A percentile compares a stretch with the other conserved stretches of the same genome.
Evolutionary conservation across 1,140 invertebrate genomes (phyloP).

Genomic region (Tetragnatha versicolor): DNA sequence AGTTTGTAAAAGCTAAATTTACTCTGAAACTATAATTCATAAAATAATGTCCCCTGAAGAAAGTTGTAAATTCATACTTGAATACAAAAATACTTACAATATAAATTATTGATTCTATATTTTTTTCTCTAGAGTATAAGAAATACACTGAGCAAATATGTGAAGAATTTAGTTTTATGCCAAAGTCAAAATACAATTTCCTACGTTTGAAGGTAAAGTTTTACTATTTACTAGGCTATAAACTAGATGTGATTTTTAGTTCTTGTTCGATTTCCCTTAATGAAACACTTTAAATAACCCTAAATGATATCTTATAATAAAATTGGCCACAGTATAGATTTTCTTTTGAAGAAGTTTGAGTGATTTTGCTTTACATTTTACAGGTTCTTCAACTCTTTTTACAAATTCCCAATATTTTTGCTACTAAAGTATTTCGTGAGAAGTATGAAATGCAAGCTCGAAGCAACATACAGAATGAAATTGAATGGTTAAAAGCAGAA

Average conservation of each 20-base stretch:
- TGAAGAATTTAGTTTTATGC: conserved; percentile 69
- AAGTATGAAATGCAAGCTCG: conserved; percentile 71
- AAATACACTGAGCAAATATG: conserved; percentile 68
- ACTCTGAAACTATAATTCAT: no score
- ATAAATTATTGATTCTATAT: neutral
- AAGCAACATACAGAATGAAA: conserved; percentile 70
- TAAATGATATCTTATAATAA: no score
- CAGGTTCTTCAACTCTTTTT: conserved; percentile 72
- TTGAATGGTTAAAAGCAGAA: conserved; percentile 60
- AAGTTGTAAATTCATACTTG: no score
- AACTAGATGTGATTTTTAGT: no score
- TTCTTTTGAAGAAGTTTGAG: no score
- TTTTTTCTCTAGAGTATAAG: conserved; percentile 63
- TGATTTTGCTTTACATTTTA: no score
- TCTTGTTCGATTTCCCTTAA: no score
- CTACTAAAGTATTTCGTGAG: conserved; percentile 70
- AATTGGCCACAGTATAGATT: no score
- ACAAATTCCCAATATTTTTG: conserved; percentile 74
- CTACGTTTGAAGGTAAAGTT: conserved; percentile 68
- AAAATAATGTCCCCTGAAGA: no score
- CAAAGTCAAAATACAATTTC: conserved; percentile 68
- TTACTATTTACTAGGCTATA: neutral
- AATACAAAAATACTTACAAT: neutral
- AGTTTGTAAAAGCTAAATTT: no score
- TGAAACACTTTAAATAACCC: no score